phyloP scores from a whole-genome alignment of 2,797 vertebrate species.

The Enteromius thamalakanensis region DNA sequence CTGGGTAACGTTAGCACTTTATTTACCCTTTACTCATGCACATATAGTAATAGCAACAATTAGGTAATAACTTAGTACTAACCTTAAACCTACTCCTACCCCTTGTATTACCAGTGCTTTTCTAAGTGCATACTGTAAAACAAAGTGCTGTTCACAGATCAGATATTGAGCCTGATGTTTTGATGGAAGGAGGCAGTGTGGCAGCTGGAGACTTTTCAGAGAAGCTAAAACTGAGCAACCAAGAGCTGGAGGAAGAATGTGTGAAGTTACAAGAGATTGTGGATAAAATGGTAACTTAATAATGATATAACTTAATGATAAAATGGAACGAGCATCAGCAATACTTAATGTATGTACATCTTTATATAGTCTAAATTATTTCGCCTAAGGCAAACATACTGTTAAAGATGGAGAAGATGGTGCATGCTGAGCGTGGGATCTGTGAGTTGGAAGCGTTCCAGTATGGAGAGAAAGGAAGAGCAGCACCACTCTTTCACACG shows the following conservation, averaged over 20 bases:
- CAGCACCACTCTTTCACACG: constrained; percentile 81
- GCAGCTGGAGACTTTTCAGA: constrained; percentile 14
- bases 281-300: constrained; percentile 80
- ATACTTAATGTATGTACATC: background rate
- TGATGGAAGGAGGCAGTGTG: constrained; percentile 61
- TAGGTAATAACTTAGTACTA: too few species aligned
- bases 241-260: constrained; percentile 80
- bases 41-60: too few species aligned
- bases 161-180: constrained; percentile 63
- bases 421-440: constrained; percentile 81
- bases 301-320: too few species aligned
- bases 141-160: constrained; percentile 65
- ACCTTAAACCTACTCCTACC: too few species aligned
- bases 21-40: too few species aligned
- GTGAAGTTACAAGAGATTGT: constrained; percentile 77
- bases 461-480: constrained; percentile 67
- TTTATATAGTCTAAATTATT: background rate
- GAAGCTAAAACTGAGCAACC: constrained; percentile 38
- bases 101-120: too few species aligned
- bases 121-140: too few species aligned
- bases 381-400: constrained; percentile 76
- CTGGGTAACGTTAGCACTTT: too few species aligned
- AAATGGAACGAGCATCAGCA: background rate
- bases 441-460: constrained; percentile 87
- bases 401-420: constrained; percentile 88